These are phyloP conservation scores for Omphaloscelis lunosa DNA, from an alignment of 2,888 invertebrate genomes.

Conservation along the genomic window DNA sequence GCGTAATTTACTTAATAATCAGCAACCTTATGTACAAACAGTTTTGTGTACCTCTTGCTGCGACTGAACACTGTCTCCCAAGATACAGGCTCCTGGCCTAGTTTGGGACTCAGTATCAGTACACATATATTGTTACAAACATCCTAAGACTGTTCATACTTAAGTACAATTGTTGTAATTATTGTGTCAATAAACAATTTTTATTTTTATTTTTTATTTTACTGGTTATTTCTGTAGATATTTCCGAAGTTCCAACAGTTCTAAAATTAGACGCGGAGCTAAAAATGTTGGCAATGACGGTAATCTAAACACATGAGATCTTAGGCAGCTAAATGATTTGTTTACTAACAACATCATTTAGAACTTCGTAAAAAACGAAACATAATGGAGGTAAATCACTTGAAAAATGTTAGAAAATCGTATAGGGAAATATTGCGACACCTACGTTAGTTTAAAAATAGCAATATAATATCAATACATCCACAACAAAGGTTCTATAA, in stretches of 20 bases:
- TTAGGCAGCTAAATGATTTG: constrained; percentile 28
- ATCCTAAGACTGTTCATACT: too few relatives aligned
- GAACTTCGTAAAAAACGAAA: not conserved
- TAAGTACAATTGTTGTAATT: too few relatives aligned
- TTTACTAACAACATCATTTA: constrained; percentile 43
- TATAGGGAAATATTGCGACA: constrained; percentile 4
- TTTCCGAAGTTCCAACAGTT: not conserved
- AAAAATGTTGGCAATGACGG: constrained; percentile 35
- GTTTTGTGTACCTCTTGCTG: too few relatives aligned
- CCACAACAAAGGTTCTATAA: constrained; percentile 41
- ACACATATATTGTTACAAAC: too few relatives aligned
- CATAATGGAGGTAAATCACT: not conserved
- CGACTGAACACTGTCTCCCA: too few relatives aligned
- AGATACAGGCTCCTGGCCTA: too few relatives aligned
- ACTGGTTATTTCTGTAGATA: constrained; percentile 5
- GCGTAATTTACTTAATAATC: too few relatives aligned
- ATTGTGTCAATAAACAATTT: too few relatives aligned
- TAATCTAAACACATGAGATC: constrained; percentile 15
- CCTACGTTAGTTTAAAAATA: constrained; percentile 13
- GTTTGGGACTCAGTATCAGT: too few relatives aligned
- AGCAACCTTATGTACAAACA: too few relatives aligned
- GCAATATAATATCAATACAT: constrained; percentile 31
- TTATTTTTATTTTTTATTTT: too few relatives aligned
- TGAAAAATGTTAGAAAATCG: constrained; percentile 2
- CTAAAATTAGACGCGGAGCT: constrained; percentile 26